These are phyloP conservation scores for Oceanites oceanicus DNA, from an alignment of 2,113 vertebrate species.

Conservation along the genomic window DNA sequence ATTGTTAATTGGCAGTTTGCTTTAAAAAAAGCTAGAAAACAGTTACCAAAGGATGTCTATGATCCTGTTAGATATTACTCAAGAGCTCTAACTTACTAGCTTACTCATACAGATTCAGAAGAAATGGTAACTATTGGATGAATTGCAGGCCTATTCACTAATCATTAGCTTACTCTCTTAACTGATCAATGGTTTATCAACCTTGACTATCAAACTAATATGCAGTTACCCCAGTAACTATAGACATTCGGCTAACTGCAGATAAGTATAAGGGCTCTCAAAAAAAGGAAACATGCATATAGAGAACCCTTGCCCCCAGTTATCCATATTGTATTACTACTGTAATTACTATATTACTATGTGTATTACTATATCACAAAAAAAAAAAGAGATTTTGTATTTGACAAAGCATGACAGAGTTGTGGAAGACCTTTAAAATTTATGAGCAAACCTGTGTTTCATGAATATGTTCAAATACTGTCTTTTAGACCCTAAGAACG, in stretches of 20 bases:
- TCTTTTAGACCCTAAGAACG: neutral
- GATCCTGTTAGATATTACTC: neutral
- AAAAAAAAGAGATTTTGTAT: neutral
- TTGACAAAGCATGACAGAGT: neutral
- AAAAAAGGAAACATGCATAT: fast-evolving
- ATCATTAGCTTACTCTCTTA: neutral
- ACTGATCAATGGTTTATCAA: neutral
- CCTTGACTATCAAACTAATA: neutral
- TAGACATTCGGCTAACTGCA: neutral
- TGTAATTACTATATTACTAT: neutral
- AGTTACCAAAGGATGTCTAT: neutral
- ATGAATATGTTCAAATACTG: neutral
- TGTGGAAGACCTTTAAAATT: neutral
- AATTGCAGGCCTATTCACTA: neutral
- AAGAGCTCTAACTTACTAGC: neutral
- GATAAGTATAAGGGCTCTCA: neutral
- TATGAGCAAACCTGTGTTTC: neutral
- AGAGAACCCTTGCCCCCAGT: neutral
- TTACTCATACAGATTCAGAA: neutral
- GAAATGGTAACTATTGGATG: neutral
- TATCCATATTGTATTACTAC: neutral
- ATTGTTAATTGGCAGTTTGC: neutral
- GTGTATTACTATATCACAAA: neutral
- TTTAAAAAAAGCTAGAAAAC: neutral
- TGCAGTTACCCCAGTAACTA: neutral